A percentile compares a stretch with the other conserved stretches of the same genome.
Conservation (phyloP, 2,113 vertebrate genomes). For the Gorsachius goisagi region DNA sequence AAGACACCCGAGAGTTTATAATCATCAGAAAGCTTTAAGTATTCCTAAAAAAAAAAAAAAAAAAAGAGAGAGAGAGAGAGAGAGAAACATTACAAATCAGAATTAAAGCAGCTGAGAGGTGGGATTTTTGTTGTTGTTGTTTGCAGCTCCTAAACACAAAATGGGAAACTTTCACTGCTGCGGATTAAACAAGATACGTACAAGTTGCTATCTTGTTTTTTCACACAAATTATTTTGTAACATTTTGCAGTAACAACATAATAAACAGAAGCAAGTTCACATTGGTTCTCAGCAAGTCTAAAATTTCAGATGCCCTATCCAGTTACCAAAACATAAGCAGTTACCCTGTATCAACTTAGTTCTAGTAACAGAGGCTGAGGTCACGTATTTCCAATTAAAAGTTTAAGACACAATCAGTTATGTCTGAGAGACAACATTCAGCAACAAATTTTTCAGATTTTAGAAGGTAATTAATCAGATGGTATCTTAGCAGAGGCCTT, state of each 20-base stretch:
- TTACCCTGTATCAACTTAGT: not conserved
- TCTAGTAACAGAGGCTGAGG: not conserved
- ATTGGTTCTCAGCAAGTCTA: not conserved
- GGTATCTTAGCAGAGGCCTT: not conserved
- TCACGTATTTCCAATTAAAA: not conserved
- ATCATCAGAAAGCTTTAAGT: constrained; percentile 78
- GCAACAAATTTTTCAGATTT: not conserved
- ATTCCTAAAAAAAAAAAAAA: constrained; percentile 75
- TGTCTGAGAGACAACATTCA: not conserved
- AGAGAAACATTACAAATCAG: not conserved
- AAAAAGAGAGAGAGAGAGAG: constrained; percentile 27
- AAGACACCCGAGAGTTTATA: constrained; percentile 81
- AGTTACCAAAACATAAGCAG: not conserved
- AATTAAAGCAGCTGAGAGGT: not conserved
- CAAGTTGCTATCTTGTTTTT: not conserved
- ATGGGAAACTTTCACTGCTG: not conserved
- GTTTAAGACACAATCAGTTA: not conserved
- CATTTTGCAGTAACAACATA: not conserved
- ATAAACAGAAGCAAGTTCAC: not conserved
- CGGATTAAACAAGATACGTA: not conserved
- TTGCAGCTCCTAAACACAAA: not conserved
- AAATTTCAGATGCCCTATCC: not conserved
- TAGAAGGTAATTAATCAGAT: not conserved
- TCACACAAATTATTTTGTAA: not conserved
- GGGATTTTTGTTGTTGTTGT: not conserved